These are phyloP conservation scores for Diadumene lineata DNA, from an alignment of 92 coral and sea anemone genomes.

Conservation along the genomic window DNA sequence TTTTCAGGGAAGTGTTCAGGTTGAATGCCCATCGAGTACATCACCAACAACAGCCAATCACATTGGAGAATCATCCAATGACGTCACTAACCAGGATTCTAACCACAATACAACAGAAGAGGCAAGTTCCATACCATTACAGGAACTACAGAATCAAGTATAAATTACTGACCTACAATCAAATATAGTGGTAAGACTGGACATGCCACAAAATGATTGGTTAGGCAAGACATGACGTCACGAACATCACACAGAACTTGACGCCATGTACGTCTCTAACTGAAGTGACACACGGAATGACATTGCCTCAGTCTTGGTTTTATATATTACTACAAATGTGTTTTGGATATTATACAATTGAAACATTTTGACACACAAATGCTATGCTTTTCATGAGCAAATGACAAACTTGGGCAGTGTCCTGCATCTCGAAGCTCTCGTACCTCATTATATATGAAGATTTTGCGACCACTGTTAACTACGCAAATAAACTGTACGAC, in stretches of 20 bases:
- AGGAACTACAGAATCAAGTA: constrained; percentile 33
- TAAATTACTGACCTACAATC: not conserved
- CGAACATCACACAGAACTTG: not conserved
- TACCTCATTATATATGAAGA: too few species aligned
- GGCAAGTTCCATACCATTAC: constrained; percentile 35
- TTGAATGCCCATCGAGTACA: constrained; percentile 11
- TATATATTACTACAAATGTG: too few species aligned
- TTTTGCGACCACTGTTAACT: too few species aligned
- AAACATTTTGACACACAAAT: too few species aligned
- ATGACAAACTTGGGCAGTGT: too few species aligned
- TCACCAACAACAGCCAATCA: constrained; percentile 15
- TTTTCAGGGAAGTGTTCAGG: constrained; percentile 19
- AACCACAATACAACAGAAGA: constrained; percentile 29
- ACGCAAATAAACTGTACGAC: too few species aligned
- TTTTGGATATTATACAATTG: too few species aligned
- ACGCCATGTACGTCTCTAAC: not conserved
- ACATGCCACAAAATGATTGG: not conserved
- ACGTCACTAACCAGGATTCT: constrained; percentile 18
- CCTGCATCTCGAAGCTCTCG: too few species aligned
- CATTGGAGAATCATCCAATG: constrained; percentile 1
- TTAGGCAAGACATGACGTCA: too few species aligned
- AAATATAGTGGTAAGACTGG: constrained; percentile 13
- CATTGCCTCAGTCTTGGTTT: too few species aligned
- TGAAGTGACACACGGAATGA: too few species aligned
- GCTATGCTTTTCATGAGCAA: too few species aligned